Base-by-base conservation (phyloP, 2,888 invertebrate species). In the Phyllotreta striolata region DNA sequence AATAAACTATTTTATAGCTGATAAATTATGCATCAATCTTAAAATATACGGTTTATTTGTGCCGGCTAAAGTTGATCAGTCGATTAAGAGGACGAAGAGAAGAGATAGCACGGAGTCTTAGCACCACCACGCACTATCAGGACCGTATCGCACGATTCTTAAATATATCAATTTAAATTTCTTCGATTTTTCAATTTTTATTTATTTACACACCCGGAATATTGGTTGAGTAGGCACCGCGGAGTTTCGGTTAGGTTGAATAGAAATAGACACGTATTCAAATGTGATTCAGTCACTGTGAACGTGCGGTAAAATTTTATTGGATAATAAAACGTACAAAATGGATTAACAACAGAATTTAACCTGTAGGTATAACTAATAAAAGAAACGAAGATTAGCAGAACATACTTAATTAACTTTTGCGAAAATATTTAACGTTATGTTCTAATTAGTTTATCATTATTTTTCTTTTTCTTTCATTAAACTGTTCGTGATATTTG, bases 21-120 rank as follows among this genome's bases (percentile, higher is more conserved):
- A 76, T 77, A 78, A 78, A 77, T 78, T 75, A 76, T 74, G 76
- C 76, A 77, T 78, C 77, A 78, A 77, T 76, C 76, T 78, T 74
- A 76, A 77, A 77, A 77, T 76, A 74, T 74, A 76, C 74, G 75
- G 74, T 76, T 76, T 76, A 78, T 78, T 76, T 76, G 75, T 72
- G 64, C 70, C 65, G 63, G 71, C 66, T 70, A 67, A 72, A 74
- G 75, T 78, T 76, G 75, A 77, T 76, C 77, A 73, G 76, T 74
- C 75, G 76, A 77, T 74, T 74, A 72, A 74, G 66, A 71, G 67
- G 68, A 69, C 57, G 66, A 64, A 55, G 64, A 70, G 66, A 65
- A 56, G 63, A 63, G 63, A 66, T 66, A 49, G 63, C 66, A 52
- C 12, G 40, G 61, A 60, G 55, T 49, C 24, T 66, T 59, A 55